Conservation (phyloP, 2,888 invertebrate species). For the Lordiphosa fenestrarum region DNA sequence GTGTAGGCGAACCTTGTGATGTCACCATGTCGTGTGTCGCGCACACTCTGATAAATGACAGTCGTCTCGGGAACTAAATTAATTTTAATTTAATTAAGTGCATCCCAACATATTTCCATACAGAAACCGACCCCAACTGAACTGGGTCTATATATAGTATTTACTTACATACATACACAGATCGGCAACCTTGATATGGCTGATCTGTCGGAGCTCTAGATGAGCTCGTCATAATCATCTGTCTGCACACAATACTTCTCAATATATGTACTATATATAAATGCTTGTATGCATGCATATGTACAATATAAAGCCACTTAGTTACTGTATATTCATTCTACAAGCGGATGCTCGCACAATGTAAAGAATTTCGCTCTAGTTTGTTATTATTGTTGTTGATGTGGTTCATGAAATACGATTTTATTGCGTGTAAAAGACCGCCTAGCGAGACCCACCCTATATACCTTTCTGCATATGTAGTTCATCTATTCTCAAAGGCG, state of each 20-base stretch:
- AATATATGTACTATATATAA: conserved; percentile 13
- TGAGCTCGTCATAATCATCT: conserved; percentile 27
- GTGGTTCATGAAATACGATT: conserved; percentile 45
- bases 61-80: conserved; percentile 18
- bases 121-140: conserved; percentile 21
- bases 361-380: conserved; percentile 51
- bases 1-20: conserved; percentile 49
- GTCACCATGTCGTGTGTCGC: conserved; percentile 59
- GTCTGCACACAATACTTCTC: conserved; percentile 18
- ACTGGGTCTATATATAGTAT: conserved; percentile 18
- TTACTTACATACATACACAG: conserved; percentile 26
- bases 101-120: conserved; percentile 24
- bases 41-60: conserved; percentile 46
- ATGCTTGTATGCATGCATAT: conserved; percentile 4
- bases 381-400: conserved; percentile 9
- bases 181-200: conserved; percentile 62
- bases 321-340: conserved; percentile 33
- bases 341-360: conserved; percentile 56
- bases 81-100: conserved; percentile 60
- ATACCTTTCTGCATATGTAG: conserved; percentile 23
- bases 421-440: conserved; percentile 54
- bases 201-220: conserved; percentile 40
- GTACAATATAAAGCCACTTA: conserved; percentile 23
- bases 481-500: conserved; percentile 36
- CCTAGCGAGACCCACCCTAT: conserved; percentile 25